Percentiles rank a stretch among this genome's conserved stretches.
These are phyloP conservation scores for Thereva nobilitata DNA, from an alignment of 2,888 invertebrate species.

Conservation along the genomic window DNA sequence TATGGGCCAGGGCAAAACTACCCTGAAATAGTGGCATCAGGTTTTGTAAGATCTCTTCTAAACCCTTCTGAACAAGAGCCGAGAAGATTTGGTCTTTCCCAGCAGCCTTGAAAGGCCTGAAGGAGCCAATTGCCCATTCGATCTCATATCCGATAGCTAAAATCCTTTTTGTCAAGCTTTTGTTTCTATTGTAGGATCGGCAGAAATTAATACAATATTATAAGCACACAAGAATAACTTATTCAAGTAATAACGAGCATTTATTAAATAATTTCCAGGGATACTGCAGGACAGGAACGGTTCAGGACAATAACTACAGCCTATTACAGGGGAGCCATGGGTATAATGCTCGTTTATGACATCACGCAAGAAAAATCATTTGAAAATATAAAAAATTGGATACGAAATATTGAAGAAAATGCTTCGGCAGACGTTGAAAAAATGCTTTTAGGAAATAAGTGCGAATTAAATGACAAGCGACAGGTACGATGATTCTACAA, in stretches of 20 bases:
- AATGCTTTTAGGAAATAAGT: slow-evolving; percentile 99
- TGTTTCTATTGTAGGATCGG: too few species aligned
- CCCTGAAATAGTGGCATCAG: too few species aligned
- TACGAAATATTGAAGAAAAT: slow-evolving; percentile 98
- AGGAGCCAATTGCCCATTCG: too few species aligned
- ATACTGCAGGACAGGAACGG: slow-evolving; percentile 98
- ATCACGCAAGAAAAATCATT: slow-evolving; percentile 99
- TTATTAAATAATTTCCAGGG: slow-evolving; percentile 66
- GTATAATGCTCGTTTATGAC: slow-evolving; percentile 99
- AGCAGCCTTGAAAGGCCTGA: too few species aligned
- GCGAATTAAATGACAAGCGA: slow-evolving; percentile 94
- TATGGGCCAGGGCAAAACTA: too few species aligned
- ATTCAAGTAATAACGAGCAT: not conserved
- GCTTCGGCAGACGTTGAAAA: slow-evolving; percentile 98
- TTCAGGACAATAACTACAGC: slow-evolving; percentile 99
- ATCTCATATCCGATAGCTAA: too few species aligned
- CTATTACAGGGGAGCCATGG: slow-evolving; percentile 99
- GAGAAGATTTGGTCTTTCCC: too few species aligned
- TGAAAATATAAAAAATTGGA: slow-evolving; percentile 99
- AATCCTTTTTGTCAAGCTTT: too few species aligned
- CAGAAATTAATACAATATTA: too few species aligned
- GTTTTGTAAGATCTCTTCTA: too few species aligned
- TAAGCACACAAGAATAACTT: too few species aligned
- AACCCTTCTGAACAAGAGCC: too few species aligned
- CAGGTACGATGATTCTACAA: slow-evolving; percentile 63